Base-by-base conservation (phyloP, 2,797 vertebrate species). In the Pelochelys cantorii region DNA sequence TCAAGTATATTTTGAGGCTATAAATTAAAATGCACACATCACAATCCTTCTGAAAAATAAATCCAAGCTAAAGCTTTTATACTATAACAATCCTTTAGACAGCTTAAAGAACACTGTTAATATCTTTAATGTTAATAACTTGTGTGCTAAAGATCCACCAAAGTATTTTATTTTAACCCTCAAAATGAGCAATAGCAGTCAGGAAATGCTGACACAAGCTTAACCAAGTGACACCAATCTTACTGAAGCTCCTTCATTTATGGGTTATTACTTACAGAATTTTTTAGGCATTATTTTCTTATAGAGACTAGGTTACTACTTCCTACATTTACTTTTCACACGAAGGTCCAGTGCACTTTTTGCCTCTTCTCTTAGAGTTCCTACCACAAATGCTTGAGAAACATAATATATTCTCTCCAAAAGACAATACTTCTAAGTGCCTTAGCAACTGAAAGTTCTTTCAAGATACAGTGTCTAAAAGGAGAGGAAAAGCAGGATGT, bases 11-110 rank as follows among this genome's bases (percentile, higher is more conserved):
- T 84, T 86, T 79, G 3, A 55, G 13, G 27, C 55, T 65, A 34
- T 3, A 57, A 2, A 86, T 48, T 75, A 59, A 75, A 87, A 52
- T 37, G 25, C 3, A 80, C 13, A 18, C 2, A 79, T 3, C 18
- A 81, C 55, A 88, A 83, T 83, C 77, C 62, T 5, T 1, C 55
- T 4, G 20, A 37, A 81, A 84, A 12, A 1, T 37, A 5, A 60
- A 90, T 86, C 59, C 55, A 54, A 75, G 48, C 93, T 81, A 78
- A 85, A 92, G 92, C 79, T 82, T 92, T 94, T 95, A 85, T 95
- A 93, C 88, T 93, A 3, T 37, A 62, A 59, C 8, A 86, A 85
- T n/a, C 5, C 71, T 25, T 22, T 55, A 10, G 48, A 34, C 5
- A 55, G 10, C 55, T 82, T 23, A 65, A 83, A 87, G 23, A 22